Percentiles rank a stretch among this genome's conserved stretches.
Evolutionary conservation across 2,888 invertebrate genomes (phyloP).

Genomic region (Tenthredo livida): DNA sequence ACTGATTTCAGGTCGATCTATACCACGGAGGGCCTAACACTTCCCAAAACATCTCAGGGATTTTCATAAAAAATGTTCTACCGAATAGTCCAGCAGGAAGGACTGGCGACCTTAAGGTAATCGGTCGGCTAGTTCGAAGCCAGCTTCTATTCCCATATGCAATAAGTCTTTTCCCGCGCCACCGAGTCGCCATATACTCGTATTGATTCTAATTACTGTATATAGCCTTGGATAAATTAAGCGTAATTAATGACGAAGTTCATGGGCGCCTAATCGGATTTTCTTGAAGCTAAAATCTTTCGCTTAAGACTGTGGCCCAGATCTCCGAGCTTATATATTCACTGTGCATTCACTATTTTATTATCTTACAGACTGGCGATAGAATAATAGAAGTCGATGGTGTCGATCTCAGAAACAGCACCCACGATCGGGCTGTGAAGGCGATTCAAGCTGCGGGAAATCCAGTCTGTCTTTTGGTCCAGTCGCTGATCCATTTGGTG

Average conservation of each 20-base stretch:
- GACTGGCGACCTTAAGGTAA: constrained; percentile 91
- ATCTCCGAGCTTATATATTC: not conserved
- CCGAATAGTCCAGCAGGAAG: constrained; percentile 96
- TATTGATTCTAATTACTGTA: not conserved
- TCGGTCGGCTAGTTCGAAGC: constrained; percentile 54
- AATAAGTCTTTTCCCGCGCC: not conserved
- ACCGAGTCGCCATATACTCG: constrained; percentile 2
- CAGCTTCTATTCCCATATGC: not conserved
- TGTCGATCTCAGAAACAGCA: constrained; percentile 92
- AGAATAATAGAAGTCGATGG: constrained; percentile 95
- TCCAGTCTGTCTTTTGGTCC: constrained; percentile 94
- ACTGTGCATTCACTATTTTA: constrained; percentile 44
- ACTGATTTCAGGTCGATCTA: constrained; percentile 84
- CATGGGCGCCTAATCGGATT: not conserved
- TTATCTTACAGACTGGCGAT: constrained; percentile 87
- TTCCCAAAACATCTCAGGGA: constrained; percentile 90
- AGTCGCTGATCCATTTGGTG: constrained; percentile 89
- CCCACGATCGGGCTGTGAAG: constrained; percentile 96
- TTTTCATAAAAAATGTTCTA: constrained; percentile 98
- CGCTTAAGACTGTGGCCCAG: not conserved
- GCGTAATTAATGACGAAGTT: constrained; percentile 9
- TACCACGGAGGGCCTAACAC: constrained; percentile 85
- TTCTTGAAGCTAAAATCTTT: not conserved
- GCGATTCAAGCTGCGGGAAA: constrained; percentile 95
- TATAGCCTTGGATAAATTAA: not conserved